phyloP scores from a whole-genome alignment of 2,113 vertebrate species.

The Myotis davidii region DNA sequence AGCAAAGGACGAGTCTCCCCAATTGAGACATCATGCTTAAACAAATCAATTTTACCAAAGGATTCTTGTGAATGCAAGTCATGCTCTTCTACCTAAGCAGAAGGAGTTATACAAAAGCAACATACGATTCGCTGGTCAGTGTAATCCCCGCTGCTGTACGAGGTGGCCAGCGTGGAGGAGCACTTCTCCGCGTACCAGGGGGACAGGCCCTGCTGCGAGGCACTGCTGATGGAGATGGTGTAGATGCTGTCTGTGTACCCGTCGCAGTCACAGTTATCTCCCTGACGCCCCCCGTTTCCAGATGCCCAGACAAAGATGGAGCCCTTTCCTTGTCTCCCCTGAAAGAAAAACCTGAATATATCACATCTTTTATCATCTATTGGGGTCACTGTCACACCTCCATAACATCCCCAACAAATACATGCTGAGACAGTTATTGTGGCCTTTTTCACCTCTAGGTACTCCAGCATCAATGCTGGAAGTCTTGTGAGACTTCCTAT shows the following conservation, averaged over 20 bases:
- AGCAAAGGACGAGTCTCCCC: neutral
- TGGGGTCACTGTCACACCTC: neutral
- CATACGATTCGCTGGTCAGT: constrained; percentile 98
- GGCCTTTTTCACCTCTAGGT: neutral
- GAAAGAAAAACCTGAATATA: constrained; percentile 43
- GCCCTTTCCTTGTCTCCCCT: constrained; percentile 97
- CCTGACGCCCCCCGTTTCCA: constrained; percentile 96
- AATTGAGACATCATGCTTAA: constrained; percentile 24
- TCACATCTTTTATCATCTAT: neutral
- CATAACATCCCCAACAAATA: neutral
- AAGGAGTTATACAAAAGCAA: constrained; percentile 73
- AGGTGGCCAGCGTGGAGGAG: constrained; percentile 97
- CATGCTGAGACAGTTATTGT: neutral
- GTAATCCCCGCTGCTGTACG: constrained; percentile 99
- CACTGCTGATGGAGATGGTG: constrained; percentile 98
- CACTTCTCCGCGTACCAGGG: constrained; percentile 99
- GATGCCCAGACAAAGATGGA: constrained; percentile 99
- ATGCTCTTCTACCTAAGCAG: neutral
- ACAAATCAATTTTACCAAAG: neutral
- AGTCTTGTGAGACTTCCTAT: fast-evolving
- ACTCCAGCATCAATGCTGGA: neutral
- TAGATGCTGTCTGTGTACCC: constrained; percentile 99
- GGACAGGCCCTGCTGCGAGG: constrained; percentile 97
- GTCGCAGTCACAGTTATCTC: constrained; percentile 98
- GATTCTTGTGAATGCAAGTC: neutral